These are phyloP conservation scores for Diprion similis DNA, from an alignment of 1,140 invertebrate genomes.

Conservation along the genomic window DNA sequence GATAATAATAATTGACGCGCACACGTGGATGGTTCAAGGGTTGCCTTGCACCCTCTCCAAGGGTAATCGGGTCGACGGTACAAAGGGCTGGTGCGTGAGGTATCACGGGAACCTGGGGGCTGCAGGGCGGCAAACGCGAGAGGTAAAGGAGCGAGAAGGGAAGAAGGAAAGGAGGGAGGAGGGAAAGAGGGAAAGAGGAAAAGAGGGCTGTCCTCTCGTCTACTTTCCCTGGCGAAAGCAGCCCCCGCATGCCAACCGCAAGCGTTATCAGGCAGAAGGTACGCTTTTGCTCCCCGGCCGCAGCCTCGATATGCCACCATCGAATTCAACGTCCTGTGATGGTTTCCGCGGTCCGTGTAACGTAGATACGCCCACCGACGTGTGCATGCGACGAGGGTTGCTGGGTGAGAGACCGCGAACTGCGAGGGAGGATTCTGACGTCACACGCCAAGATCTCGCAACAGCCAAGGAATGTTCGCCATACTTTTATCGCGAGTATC, in stretches of 20 bases:
- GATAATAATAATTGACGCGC: neutral
- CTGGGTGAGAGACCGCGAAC: too few species aligned
- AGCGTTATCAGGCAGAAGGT: neutral
- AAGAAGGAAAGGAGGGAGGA: neutral
- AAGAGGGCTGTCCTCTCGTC: neutral
- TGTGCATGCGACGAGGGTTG: too few species aligned
- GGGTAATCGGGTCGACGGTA: neutral
- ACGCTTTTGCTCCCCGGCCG: neutral
- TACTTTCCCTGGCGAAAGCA: neutral
- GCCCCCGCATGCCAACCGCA: neutral
- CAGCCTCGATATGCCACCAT: neutral
- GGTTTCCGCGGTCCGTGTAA: too few species aligned
- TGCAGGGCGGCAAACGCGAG: too few species aligned
- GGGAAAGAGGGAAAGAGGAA: neutral
- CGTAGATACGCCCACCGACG: too few species aligned
- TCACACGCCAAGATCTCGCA: neutral
- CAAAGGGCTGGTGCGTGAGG: neutral
- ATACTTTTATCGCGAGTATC: neutral
- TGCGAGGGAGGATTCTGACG: neutral
- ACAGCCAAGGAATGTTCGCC: too few species aligned
- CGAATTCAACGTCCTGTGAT: neutral
- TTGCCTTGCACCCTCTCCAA: neutral
- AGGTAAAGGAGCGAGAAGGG: neutral
- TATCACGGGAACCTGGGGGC: too few species aligned
- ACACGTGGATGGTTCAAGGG: neutral